These are phyloP conservation scores for Aeoliscus strigatus DNA, from an alignment of 2,797 vertebrate species.

Conservation along the genomic window DNA sequence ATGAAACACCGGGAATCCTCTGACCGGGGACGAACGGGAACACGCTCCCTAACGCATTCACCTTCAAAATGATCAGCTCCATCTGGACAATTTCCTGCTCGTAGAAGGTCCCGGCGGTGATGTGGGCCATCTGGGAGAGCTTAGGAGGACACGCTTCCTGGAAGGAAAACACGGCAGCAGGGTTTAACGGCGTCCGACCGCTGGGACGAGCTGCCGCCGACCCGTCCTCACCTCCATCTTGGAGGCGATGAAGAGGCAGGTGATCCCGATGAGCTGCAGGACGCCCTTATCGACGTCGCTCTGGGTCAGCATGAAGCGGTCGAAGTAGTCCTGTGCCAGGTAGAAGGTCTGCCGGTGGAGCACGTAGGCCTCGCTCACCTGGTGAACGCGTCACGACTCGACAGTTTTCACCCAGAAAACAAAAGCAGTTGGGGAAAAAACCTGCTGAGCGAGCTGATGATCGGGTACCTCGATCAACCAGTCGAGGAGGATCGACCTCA, in stretches of 20 bases:
- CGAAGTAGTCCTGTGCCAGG: conserved; percentile 90
- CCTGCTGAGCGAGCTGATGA: neutral
- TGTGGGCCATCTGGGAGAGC: conserved; percentile 83
- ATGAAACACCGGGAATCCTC: too few species aligned
- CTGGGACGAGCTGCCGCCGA: too few species aligned
- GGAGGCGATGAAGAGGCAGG: conserved; percentile 85
- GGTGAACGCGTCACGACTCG: neutral
- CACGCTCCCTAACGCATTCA: conserved; percentile 25
- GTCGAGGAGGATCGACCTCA: conserved; percentile 85
- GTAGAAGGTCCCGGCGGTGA: conserved; percentile 85
- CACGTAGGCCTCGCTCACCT: conserved; percentile 87
- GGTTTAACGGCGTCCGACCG: too few species aligned
- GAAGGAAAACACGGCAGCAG: too few species aligned
- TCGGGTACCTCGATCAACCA: conserved; percentile 86
- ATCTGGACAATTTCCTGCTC: conserved; percentile 86
- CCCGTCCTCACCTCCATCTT: conserved; percentile 84
- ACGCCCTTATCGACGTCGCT: conserved; percentile 78
- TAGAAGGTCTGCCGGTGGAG: conserved; percentile 92
- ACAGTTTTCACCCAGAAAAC: neutral
- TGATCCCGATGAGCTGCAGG: conserved; percentile 89
- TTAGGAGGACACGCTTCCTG: conserved; percentile 90
- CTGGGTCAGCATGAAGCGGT: conserved; percentile 88
- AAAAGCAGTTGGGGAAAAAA: too few species aligned
- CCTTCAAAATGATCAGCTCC: conserved; percentile 89
- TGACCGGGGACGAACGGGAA: too few species aligned